These are phyloP conservation scores for Papilio polytes DNA, from an alignment of 1,140 invertebrate genomes.

Conservation along the genomic window DNA sequence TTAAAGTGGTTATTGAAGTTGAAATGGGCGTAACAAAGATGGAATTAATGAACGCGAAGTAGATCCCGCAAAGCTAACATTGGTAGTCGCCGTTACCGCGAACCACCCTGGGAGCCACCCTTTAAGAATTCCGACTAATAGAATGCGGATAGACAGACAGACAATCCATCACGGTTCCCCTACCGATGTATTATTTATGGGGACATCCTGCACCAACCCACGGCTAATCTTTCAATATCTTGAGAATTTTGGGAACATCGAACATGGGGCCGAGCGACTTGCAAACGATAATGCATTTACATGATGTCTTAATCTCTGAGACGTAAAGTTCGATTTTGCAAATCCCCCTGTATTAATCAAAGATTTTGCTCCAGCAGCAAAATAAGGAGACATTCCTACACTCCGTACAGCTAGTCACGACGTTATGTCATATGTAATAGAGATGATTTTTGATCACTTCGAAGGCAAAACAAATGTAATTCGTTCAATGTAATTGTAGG, in stretches of 20 bases:
- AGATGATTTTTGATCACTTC: conserved; percentile 52
- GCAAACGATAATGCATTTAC: conserved; percentile 47
- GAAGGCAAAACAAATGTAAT: conserved; percentile 45
- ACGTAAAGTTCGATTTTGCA: conserved; percentile 52
- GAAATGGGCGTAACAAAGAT: conserved; percentile 28
- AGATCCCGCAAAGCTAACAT: conserved; percentile 77
- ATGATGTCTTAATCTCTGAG: conserved; percentile 48
- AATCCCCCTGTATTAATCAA: conserved; percentile 41
- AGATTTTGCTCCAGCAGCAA: conserved; percentile 52
- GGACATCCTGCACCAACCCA: conserved; percentile 75
- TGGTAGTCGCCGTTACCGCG: conserved; percentile 73
- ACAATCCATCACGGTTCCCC: conserved; percentile 79
- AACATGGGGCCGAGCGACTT: conserved; percentile 61
- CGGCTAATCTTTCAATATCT: conserved; percentile 83
- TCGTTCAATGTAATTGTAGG: conserved; percentile 75
- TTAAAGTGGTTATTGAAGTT: neutral
- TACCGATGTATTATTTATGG: conserved; percentile 83
- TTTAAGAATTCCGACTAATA: conserved; percentile 82
- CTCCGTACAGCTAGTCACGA: conserved; percentile 44
- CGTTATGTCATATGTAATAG: conserved; percentile 55
- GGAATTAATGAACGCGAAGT: conserved; percentile 62
- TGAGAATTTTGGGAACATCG: conserved; percentile 73
- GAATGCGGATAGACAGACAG: conserved; percentile 80
- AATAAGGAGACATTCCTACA: conserved; percentile 57
- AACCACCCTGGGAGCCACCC: conserved; percentile 73